Percentiles rank a stretch among this genome's conserved stretches.
These are phyloP conservation scores for Scleropages formosus DNA, from an alignment of 2,797 vertebrate genomes.

Conservation along the genomic window DNA sequence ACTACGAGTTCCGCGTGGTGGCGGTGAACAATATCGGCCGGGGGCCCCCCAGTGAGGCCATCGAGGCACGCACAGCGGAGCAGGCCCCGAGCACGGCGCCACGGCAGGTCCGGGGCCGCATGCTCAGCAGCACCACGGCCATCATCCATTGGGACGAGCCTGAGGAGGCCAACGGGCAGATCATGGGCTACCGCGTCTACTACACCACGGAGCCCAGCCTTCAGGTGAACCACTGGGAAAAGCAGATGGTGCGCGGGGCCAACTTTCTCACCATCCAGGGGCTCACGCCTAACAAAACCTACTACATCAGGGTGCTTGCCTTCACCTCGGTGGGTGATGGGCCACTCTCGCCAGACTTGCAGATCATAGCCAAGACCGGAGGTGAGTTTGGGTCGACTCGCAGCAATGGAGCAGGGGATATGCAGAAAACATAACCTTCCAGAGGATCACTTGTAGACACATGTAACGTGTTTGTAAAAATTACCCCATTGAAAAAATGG, in stretches of 20 bases:
- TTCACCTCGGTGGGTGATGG: conserved; percentile 97
- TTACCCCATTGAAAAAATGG: too few species aligned
- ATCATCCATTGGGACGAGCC: conserved; percentile 98
- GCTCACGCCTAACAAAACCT: conserved; percentile 91
- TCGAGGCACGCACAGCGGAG: conserved; percentile 91
- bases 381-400: too few species aligned
- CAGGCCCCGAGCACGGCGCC: conserved; percentile 96
- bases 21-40: conserved; percentile 96
- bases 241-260: conserved; percentile 90
- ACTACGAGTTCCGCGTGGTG: conserved; percentile 93
- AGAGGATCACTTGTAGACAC: background rate
- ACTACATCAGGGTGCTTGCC: conserved; percentile 93
- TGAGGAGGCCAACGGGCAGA: conserved; percentile 94
- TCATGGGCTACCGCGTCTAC: conserved; percentile 95
- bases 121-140: conserved; percentile 94
- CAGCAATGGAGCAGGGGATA: too few species aligned
- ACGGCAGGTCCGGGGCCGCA: conserved; percentile 88
- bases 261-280: conserved; percentile 93
- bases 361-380: conserved; percentile 97
- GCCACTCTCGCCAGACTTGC: conserved; percentile 91
- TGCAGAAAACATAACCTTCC: too few species aligned
- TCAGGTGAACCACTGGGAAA: conserved; percentile 92
- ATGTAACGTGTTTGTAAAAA: background rate
- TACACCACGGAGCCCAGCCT: conserved; percentile 88
- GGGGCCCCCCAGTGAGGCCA: conserved; percentile 87